phyloP scores from a whole-genome alignment of 2,113 vertebrate species.

The Nicator chloris region DNA sequence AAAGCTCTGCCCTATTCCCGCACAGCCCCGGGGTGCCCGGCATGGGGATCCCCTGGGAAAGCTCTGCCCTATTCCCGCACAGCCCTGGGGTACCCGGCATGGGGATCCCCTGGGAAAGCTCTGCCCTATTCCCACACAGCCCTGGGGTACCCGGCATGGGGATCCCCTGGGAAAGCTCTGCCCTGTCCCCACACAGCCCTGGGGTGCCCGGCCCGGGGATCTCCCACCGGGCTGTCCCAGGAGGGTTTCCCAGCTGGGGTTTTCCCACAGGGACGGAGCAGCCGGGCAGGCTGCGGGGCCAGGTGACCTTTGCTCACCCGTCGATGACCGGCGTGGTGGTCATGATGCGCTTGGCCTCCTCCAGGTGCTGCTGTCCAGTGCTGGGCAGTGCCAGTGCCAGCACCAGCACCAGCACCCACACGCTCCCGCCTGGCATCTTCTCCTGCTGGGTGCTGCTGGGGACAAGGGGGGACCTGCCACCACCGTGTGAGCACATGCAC shows the following conservation, averaged over 20 bases:
- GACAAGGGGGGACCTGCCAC: neutral
- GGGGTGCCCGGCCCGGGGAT: neutral
- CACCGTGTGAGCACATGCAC: fast-evolving
- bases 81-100: fast-evolving
- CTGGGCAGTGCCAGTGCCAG: neutral
- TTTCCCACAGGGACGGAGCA: neutral
- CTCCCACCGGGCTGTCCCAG: neutral
- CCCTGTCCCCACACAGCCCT: neutral
- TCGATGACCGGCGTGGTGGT: conserved; percentile 76
- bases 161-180: neutral
- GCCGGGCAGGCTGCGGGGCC: fast-evolving
- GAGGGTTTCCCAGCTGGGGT: neutral
- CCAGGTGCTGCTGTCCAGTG: neutral
- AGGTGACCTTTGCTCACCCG: conserved; percentile 70
- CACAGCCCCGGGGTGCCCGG: neutral
- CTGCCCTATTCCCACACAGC: neutral
- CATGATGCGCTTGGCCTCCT: conserved; percentile 77
- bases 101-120: neutral
- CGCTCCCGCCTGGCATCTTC: neutral
- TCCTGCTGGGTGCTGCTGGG: neutral
- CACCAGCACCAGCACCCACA: neutral
- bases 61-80: neutral
- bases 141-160: fast-evolving
- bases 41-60: neutral
- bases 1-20: neutral